A percentile compares a stretch with the other conserved stretches of the same genome.
These are phyloP conservation scores for Indicator indicator DNA, from an alignment of 2,113 vertebrate species.

Conservation along the genomic window DNA sequence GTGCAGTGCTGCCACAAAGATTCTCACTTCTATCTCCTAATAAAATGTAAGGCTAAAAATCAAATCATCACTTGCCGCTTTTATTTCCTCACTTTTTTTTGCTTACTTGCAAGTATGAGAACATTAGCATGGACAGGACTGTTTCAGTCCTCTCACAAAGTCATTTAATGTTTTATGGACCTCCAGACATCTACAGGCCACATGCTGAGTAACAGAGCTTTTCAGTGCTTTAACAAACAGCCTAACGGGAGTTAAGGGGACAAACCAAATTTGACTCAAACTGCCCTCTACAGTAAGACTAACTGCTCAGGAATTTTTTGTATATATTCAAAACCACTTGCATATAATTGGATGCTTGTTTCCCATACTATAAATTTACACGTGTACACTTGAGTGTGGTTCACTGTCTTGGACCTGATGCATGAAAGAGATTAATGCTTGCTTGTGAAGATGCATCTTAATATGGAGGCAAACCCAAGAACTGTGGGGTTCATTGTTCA, in stretches of 20 bases:
- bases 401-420: neutral
- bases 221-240: slow-evolving; percentile 26
- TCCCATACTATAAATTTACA: slow-evolving; percentile 16
- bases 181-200: slow-evolving; percentile 1
- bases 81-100: neutral
- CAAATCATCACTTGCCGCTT: neutral
- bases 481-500: neutral
- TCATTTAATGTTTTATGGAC: slow-evolving; percentile 51
- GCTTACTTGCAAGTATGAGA: neutral
- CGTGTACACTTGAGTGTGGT: neutral
- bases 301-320: slow-evolving; percentile 39
- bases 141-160: neutral
- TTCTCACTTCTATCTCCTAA: neutral
- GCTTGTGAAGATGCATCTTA: neutral
- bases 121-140: neutral
- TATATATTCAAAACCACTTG: neutral
- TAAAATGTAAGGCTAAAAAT: neutral
- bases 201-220: slow-evolving; percentile 28
- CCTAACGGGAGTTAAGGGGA: neutral
- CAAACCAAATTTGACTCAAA: slow-evolving; percentile 13
- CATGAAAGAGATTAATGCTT: neutral
- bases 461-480: neutral
- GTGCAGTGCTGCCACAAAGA: neutral
- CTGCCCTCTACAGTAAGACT: neutral
- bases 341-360: neutral